These are phyloP conservation scores for Chaetura pelagica DNA, from an alignment of 2,113 vertebrate genomes.

Conservation along the genomic window DNA sequence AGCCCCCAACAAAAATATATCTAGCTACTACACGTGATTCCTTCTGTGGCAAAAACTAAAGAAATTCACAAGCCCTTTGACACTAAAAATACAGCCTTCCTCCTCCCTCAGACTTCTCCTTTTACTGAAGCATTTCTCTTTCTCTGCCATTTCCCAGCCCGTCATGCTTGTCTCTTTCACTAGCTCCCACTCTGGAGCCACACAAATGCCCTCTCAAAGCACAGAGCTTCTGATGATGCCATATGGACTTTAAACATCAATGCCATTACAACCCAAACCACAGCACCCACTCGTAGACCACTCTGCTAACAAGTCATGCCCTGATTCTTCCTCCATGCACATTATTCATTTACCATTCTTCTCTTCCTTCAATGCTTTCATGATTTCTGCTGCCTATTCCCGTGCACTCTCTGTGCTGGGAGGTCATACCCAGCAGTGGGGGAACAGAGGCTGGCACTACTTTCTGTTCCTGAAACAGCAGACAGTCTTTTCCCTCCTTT, in stretches of 20 bases:
- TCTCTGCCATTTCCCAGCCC: background rate
- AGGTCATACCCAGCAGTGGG: accelerated
- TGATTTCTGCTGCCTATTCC: background rate
- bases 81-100: conserved; percentile 21
- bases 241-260: background rate
- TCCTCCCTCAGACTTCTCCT: conserved; percentile 37
- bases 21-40: background rate
- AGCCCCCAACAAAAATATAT: background rate
- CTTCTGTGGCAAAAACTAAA: background rate
- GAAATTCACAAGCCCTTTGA: background rate
- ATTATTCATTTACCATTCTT: background rate
- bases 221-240: background rate
- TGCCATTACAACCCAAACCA: background rate
- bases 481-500: background rate
- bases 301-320: background rate
- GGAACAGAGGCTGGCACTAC: accelerated
- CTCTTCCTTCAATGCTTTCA: background rate
- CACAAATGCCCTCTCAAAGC: background rate
- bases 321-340: background rate
- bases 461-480: background rate
- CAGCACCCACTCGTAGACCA: background rate
- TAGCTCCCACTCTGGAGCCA: background rate
- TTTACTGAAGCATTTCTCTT: background rate
- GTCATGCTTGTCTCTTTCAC: background rate
- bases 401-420: background rate